Conservation (phyloP, 1,140 invertebrate genomes). For the Marisa cornuarietis region DNA sequence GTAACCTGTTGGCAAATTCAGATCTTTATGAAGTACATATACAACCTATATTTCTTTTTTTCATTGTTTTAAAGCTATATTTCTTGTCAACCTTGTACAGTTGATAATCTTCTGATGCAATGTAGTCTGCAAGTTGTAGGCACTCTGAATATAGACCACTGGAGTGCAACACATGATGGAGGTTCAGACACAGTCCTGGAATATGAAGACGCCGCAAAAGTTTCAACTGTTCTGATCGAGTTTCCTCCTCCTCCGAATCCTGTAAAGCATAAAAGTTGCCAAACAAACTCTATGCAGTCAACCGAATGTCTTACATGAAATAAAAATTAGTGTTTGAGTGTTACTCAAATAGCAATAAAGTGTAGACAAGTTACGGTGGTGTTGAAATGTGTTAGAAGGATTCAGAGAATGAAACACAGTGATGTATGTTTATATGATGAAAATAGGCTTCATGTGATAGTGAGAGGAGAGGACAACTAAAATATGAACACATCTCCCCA, state of each 20-base stretch:
- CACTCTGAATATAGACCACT: slow-evolving; percentile 81
- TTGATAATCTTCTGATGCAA: slow-evolving; percentile 80
- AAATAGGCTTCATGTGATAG: no score
- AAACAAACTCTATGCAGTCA: background rate
- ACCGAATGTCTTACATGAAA: background rate
- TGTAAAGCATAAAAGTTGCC: background rate
- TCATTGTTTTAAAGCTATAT: no score
- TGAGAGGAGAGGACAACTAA: no score
- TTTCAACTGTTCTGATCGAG: slow-evolving; percentile 73
- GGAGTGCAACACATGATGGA: slow-evolving; percentile 81
- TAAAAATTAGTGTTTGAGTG: no score
- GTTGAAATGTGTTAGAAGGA: no score
- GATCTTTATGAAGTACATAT: no score
- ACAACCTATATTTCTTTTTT: no score
- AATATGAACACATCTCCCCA: background rate
- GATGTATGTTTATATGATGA: no score
- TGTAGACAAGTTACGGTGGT: no score
- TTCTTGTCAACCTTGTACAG: slow-evolving; percentile 74
- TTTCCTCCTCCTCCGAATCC: slow-evolving; percentile 61
- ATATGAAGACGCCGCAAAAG: slow-evolving; percentile 82
- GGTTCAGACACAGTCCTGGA: slow-evolving; percentile 79
- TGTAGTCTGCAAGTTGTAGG: slow-evolving; percentile 80
- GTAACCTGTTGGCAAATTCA: background rate
- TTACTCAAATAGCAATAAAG: no score
- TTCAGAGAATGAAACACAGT: no score